phyloP scores from a whole-genome alignment of 2,888 invertebrate genomes.

The Campaea margaritaria region DNA sequence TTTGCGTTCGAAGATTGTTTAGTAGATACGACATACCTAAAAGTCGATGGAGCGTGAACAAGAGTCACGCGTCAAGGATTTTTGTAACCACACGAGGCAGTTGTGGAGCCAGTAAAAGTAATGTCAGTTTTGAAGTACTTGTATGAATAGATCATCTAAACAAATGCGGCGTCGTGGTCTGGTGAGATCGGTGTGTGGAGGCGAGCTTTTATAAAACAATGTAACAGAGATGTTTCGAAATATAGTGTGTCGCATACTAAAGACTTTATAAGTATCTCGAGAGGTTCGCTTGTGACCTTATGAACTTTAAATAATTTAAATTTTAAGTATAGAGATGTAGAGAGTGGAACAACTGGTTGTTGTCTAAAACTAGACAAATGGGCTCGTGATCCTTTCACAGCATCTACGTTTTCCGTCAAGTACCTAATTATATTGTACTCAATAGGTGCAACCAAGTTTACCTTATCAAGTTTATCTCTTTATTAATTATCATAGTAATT shows the following conservation, averaged over 20 bases:
- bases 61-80: constrained; percentile 80
- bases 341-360: too few species aligned
- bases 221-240: not conserved
- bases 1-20: constrained; percentile 66
- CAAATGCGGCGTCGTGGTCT: constrained; percentile 9
- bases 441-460: too few species aligned
- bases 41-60: constrained; percentile 75
- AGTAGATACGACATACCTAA: constrained; percentile 72
- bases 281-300: not conserved
- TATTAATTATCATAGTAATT: too few species aligned
- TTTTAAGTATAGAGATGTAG: too few species aligned
- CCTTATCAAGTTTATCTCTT: too few species aligned
- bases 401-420: too few species aligned
- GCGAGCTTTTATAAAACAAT: constrained; percentile 5
- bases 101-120: constrained; percentile 43
- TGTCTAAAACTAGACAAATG: too few species aligned
- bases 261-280: not conserved
- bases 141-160: constrained; percentile 3
- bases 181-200: not conserved
- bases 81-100: constrained; percentile 68
- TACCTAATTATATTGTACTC: too few species aligned
- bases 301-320: too few species aligned
- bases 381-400: too few species aligned
- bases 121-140: constrained; percentile 13
- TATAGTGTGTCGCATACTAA: not conserved